phyloP scores from a whole-genome alignment of 2,888 invertebrate species.

The Hemistola chrysoprasaria region DNA sequence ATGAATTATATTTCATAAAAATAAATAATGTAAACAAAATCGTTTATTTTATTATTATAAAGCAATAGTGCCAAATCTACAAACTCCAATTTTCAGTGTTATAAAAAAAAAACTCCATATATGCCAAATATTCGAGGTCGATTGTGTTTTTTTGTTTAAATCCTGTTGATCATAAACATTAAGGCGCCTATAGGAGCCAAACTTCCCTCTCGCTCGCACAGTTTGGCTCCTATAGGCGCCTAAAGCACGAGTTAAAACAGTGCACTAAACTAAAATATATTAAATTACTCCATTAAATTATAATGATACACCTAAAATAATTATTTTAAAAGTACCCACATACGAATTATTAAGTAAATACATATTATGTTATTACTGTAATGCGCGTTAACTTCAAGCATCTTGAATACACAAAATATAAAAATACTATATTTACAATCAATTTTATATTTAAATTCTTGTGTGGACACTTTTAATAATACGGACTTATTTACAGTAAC shows the following conservation, averaged over 20 bases:
- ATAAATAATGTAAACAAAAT: neutral
- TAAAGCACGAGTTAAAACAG: constrained; percentile 27
- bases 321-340: constrained; percentile 47
- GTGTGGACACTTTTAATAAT: constrained; percentile 36
- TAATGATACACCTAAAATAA: constrained; percentile 22
- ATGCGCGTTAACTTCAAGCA: constrained; percentile 49
- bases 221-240: too few species aligned
- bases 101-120: too few species aligned
- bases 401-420: constrained; percentile 50
- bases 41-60: neutral
- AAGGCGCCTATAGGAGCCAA: too few species aligned
- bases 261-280: constrained; percentile 55
- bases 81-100: too few species aligned
- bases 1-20: neutral
- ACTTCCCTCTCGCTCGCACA: too few species aligned
- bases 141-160: too few species aligned
- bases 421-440: constrained; percentile 67
- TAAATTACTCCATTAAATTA: constrained; percentile 54
- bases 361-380: constrained; percentile 37
- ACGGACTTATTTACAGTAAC: constrained; percentile 30
- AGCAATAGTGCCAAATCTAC: too few species aligned
- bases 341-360: constrained; percentile 28
- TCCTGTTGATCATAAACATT: too few species aligned
- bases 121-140: too few species aligned
- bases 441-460: constrained; percentile 34